Evolutionary conservation across 2,888 invertebrate species (phyloP).

Genomic region (Lymantria monacha): DNA sequence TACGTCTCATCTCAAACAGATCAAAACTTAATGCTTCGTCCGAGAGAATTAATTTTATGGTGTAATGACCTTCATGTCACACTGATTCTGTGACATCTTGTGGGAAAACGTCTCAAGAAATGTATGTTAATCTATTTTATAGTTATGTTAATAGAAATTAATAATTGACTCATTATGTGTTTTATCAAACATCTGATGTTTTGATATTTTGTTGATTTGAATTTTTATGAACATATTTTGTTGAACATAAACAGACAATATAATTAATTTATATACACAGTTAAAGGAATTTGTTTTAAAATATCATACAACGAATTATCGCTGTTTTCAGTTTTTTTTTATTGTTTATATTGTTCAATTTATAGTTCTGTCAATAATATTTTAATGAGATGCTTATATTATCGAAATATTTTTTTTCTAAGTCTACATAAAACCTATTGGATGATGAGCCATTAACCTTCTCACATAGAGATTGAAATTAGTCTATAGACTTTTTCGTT

Average conservation of each 20-base stretch:
- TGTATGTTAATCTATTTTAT: constrained; percentile 40
- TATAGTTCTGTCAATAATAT: no score
- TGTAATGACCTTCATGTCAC: constrained; percentile 63
- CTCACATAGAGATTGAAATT: no score
- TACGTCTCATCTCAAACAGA: constrained; percentile 60
- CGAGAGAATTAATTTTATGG: constrained; percentile 75
- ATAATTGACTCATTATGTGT: constrained; percentile 21
- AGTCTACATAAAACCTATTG: no score
- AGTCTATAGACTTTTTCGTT: no score
- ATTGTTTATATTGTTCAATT: no score
- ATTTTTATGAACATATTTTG: constrained; percentile 16
- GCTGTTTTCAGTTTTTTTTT: no score
- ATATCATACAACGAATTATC: no score
- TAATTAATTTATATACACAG: no score
- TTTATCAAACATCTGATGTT: constrained; percentile 8
- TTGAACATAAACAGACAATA: not conserved
- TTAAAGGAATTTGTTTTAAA: no score
- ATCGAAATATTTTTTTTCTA: no score
- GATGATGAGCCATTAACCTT: no score
- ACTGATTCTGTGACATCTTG: constrained; percentile 59
- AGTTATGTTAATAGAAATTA: constrained; percentile 25
- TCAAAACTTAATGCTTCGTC: constrained; percentile 61
- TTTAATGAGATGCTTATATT: no score
- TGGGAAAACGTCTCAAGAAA: constrained; percentile 46
- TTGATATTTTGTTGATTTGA: constrained; percentile 7